These are phyloP conservation scores for Rhagonycha lutea DNA, from an alignment of 2,888 invertebrate genomes.

Conservation along the genomic window DNA sequence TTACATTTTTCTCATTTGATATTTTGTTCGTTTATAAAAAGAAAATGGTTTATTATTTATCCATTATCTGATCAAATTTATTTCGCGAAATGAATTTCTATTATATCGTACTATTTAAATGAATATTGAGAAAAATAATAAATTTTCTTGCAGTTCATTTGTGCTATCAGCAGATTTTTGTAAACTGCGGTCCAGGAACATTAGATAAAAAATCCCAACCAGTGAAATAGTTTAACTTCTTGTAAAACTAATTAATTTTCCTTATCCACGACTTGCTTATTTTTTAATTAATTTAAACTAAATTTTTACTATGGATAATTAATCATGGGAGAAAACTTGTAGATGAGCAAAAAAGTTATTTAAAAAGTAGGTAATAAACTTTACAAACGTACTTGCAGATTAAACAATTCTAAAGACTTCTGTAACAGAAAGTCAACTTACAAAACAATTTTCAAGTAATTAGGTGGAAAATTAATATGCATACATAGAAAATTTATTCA, in stretches of 20 bases:
- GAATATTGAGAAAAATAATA: neutral
- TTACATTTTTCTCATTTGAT: slow-evolving; percentile 28
- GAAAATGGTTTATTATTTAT: slow-evolving; percentile 29
- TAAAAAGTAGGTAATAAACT: neutral
- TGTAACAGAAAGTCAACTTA: too few relatives aligned
- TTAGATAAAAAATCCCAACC: neutral
- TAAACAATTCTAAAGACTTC: too few relatives aligned
- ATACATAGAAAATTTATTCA: too few relatives aligned
- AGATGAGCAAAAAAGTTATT: neutral
- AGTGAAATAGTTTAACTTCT: neutral
- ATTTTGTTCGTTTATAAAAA: slow-evolving; percentile 25
- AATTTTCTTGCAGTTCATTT: neutral
- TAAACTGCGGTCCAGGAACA: neutral
- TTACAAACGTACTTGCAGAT: neutral
- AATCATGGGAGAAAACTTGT: neutral
- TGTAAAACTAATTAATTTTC: neutral
- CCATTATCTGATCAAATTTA: slow-evolving; percentile 25
- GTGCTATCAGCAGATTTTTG: neutral
- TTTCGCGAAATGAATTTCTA: neutral
- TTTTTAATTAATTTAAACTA: neutral
- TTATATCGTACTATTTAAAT: slow-evolving; percentile 1
- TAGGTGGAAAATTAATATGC: too few relatives aligned
- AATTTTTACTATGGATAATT: neutral
- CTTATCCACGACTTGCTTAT: neutral
- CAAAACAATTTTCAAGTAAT: too few relatives aligned